Base-by-base conservation (phyloP, 1,140 invertebrate genomes). In the Chelonus insularis region DNA sequence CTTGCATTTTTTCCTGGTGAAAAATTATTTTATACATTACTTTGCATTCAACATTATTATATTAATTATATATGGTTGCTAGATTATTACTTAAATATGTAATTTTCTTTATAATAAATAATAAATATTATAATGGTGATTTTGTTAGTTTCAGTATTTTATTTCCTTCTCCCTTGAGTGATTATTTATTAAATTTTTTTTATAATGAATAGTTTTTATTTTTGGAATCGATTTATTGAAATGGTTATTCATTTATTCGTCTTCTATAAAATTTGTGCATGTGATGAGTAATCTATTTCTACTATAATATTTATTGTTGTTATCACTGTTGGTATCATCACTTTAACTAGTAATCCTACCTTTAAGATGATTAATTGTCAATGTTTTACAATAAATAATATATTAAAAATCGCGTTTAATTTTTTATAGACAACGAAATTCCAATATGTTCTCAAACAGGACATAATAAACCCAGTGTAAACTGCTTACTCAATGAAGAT, bases 401-500 rank as follows among this genome's bases (percentile, higher is more conserved):
- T n/a, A n/a, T 23, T 14, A 25, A 37, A 12, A 14, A 11, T 52
- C 34, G 32, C 16, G 21, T 60, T 52, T 52, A 36, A 51, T 61
- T 23, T 50, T 67, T 74, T 75, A 55, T 78, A 83, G 80, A 82
- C 73, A 86, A 81, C 68, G 81, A 83, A 73, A 73, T 87, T 74
- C 86, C 86, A 16, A 72, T 84, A 60, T 87, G 86, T 74, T 78
- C 80, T 68, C 64, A 75, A 43, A 72, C 76, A 21, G 75, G 74
- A 50, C 63, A 62, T 21, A 79, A 82, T 62, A 80, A 77, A 57
- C 82, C 83, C 29, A 82, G 84, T 20, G 79, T 83, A 4, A 86
- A 87, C 72, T 89, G 88, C 73, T 78, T 89, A 32, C 73, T 80
- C 52, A 77, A 84, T 70, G 82, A 84, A 60, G 83, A 85, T 52